phyloP scores from a whole-genome alignment of 1,140 invertebrate species.

The Diachasmimorpha longicaudata region DNA sequence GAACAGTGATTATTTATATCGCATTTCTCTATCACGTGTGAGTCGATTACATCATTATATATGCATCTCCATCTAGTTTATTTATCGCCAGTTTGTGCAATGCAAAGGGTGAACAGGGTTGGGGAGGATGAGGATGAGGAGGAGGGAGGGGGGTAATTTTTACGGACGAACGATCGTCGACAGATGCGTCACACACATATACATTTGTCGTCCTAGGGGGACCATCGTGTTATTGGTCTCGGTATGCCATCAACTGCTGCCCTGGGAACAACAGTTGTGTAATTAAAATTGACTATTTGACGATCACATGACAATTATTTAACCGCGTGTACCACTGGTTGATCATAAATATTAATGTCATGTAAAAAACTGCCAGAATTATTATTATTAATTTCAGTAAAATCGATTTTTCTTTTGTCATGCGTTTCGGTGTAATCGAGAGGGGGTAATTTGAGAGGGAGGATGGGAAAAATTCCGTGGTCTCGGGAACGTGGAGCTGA shows the following conservation, averaged over 20 bases:
- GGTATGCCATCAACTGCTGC: not conserved
- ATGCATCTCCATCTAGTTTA: not conserved
- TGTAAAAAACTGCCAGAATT: not conserved
- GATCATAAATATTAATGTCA: not conserved
- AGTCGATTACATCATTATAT: not conserved
- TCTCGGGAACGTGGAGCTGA: not conserved
- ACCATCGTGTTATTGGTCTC: not conserved
- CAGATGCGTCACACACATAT: not conserved
- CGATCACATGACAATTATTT: not conserved
- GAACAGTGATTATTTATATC: not conserved
- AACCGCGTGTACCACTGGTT: not conserved
- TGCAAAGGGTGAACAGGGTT: too few species aligned
- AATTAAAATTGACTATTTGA: constrained; percentile 11
- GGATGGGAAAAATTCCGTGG: not conserved
- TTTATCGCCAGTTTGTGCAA: not conserved
- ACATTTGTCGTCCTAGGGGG: not conserved
- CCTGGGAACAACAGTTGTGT: constrained; percentile 10
- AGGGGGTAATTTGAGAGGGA: not conserved
- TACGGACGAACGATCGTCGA: not conserved
- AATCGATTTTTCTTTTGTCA: not conserved
- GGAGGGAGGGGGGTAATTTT: not conserved
- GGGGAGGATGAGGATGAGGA: too few species aligned
- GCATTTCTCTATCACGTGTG: not conserved
- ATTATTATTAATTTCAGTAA: not conserved
- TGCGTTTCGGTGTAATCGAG: too few species aligned